Percentiles rank a stretch among this genome's conserved stretches.
These are phyloP conservation scores for Drosophila borealis DNA, from an alignment of 2,888 invertebrate species.

Conservation along the genomic window DNA sequence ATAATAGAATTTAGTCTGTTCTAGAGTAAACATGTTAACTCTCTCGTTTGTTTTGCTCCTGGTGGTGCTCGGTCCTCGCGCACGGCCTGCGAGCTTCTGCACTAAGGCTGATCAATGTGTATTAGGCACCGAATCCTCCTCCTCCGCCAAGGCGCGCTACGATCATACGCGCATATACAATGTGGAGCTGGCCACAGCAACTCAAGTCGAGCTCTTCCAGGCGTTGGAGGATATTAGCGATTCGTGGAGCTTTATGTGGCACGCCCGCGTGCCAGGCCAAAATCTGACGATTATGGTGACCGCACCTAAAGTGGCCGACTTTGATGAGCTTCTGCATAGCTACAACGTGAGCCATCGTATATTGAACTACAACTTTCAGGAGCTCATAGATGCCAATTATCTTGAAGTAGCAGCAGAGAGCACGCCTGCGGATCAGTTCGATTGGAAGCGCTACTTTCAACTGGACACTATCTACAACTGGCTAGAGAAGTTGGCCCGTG, in stretches of 20 bases:
- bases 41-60: constrained; percentile 16
- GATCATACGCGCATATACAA: constrained; percentile 82
- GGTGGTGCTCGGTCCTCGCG: background rate
- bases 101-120: constrained; percentile 64
- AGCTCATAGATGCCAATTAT: constrained; percentile 75
- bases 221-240: constrained; percentile 79
- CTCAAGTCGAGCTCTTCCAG: constrained; percentile 59
- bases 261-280: constrained; percentile 77
- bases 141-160: constrained; percentile 70
- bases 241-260: constrained; percentile 82
- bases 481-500: constrained; percentile 69
- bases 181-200: constrained; percentile 46
- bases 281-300: constrained; percentile 83
- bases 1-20: constrained; percentile 13
- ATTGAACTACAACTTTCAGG: constrained; percentile 74
- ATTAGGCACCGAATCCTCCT: constrained; percentile 7
- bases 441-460: constrained; percentile 83
- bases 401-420: constrained; percentile 56
- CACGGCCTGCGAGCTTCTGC: constrained; percentile 41
- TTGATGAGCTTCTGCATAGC: constrained; percentile 69
- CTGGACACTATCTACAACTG: constrained; percentile 82
- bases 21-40: constrained; percentile 48
- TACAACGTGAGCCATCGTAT: constrained; percentile 76
- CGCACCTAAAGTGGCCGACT: constrained; percentile 81
- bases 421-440: constrained; percentile 59